A percentile compares a stretch with the other conserved stretches of the same genome.
Conservation (phyloP, 2,888 invertebrate species). For the Apamea anceps region DNA sequence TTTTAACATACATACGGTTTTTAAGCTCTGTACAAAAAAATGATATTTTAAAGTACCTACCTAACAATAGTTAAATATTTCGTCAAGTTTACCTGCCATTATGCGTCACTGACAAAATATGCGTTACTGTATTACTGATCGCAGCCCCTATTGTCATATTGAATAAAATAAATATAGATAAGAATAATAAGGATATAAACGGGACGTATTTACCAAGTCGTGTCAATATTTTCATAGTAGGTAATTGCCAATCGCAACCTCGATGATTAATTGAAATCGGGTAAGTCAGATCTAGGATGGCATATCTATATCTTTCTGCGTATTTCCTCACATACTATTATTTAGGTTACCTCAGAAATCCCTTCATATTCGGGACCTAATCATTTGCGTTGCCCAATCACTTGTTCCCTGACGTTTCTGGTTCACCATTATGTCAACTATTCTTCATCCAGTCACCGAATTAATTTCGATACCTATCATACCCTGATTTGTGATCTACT, state of each 20-base stretch:
- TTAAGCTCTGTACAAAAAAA: not conserved
- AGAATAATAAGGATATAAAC: slow-evolving; percentile 1
- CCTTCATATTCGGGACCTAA: not conserved
- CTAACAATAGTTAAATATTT: not conserved
- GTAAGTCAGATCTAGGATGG: not conserved
- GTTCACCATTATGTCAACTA: not conserved
- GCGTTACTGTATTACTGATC: slow-evolving; percentile 16
- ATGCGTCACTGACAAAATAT: slow-evolving; percentile 26
- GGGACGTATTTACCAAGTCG: slow-evolving; percentile 27
- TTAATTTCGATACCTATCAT: not conserved
- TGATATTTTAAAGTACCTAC: not conserved
- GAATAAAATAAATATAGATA: slow-evolving; percentile 5
- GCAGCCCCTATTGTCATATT: slow-evolving; percentile 16
- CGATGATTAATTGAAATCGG: slow-evolving; percentile 12
- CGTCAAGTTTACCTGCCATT: not conserved
- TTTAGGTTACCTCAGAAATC: not conserved
- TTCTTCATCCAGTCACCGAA: not conserved
- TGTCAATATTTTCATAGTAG: slow-evolving; percentile 5
- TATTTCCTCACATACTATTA: not conserved
- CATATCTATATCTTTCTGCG: not conserved
- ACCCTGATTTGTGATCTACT: not conserved
- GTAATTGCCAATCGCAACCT: no score
- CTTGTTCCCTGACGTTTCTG: no score
- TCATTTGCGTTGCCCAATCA: no score
- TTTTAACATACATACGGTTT: not conserved